These are phyloP conservation scores for Galleria mellonella DNA, from an alignment of 1,140 invertebrate species.

Conservation along the genomic window DNA sequence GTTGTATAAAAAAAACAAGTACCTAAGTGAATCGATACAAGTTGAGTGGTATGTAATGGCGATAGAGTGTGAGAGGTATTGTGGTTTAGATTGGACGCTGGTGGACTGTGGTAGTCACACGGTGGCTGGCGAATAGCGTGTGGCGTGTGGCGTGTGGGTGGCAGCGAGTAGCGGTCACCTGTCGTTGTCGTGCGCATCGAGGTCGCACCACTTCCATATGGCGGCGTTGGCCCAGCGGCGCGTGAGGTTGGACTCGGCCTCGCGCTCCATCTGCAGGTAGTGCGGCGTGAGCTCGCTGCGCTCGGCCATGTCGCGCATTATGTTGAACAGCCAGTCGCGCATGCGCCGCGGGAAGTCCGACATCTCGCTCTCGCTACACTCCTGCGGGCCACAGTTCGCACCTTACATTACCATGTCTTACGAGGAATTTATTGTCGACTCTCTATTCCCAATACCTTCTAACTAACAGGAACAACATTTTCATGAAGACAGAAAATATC, in stretches of 20 bases:
- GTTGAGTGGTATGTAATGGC: no score
- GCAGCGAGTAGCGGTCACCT: slow-evolving; percentile 57
- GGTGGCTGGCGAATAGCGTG: no score
- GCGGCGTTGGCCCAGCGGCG: slow-evolving; percentile 92
- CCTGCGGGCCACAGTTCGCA: slow-evolving; percentile 73
- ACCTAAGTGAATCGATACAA: no score
- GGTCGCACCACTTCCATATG: slow-evolving; percentile 97
- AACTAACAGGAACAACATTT: no score
- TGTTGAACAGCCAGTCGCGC: slow-evolving; percentile 97
- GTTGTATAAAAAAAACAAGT: no score
- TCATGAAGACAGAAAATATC: no score
- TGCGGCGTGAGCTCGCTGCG: slow-evolving; percentile 89
- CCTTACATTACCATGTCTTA: slow-evolving; percentile 21
- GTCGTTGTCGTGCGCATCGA: slow-evolving; percentile 92
- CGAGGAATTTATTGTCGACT: no score
- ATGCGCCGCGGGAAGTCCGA: slow-evolving; percentile 93
- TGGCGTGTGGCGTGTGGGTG: no score
- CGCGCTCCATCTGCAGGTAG: slow-evolving; percentile 89
- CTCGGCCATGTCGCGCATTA: slow-evolving; percentile 95
- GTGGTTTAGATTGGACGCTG: no score
- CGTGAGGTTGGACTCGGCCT: slow-evolving; percentile 90
- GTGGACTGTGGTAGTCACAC: no score
- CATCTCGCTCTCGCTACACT: slow-evolving; percentile 89
- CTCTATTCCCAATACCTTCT: no score
- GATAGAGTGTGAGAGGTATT: no score